phyloP scores from a whole-genome alignment of 37 sponge, comb jelly and placozoan species.

The Mnemiopsis leidyi region DNA sequence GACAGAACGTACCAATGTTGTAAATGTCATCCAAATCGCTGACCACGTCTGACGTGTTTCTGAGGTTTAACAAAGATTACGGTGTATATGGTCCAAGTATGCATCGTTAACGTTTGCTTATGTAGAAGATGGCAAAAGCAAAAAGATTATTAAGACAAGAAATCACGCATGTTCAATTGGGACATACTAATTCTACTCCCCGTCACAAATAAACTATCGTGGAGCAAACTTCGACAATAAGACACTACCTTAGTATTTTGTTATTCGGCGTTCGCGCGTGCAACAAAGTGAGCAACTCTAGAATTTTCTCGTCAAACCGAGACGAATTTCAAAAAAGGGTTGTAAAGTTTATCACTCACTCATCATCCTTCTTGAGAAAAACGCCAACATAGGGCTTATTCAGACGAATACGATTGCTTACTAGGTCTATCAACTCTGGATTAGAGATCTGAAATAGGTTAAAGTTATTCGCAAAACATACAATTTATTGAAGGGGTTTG shows the following conservation, averaged over 20 bases:
- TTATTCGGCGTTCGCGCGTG: neutral
- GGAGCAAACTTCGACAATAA: too few species aligned
- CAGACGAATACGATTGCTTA: conserved; percentile 72
- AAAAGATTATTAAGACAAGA: too few species aligned
- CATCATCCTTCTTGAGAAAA: conserved; percentile 87
- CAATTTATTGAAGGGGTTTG: neutral
- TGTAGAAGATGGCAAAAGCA: too few species aligned
- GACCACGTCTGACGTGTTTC: conserved; percentile 67
- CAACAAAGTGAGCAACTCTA: neutral
- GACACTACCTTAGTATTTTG: too few species aligned
- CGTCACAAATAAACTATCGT: too few species aligned
- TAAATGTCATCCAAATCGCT: conserved; percentile 74
- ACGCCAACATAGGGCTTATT: conserved; percentile 90
- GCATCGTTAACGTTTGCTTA: too few species aligned
- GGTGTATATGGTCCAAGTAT: too few species aligned
- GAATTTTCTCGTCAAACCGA: neutral
- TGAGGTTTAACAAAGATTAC: neutral
- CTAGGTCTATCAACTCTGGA: conserved; percentile 73
- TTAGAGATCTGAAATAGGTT: conserved; percentile 71
- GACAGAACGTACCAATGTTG: conserved; percentile 86
- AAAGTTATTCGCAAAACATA: neutral
- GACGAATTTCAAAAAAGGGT: neutral
- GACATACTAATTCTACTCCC: too few species aligned
- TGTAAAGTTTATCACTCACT: conserved; percentile 65
- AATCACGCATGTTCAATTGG: too few species aligned